Evolutionary conservation across 2,797 vertebrate genomes (phyloP).

Genomic region (Lithobates pipiens): DNA sequence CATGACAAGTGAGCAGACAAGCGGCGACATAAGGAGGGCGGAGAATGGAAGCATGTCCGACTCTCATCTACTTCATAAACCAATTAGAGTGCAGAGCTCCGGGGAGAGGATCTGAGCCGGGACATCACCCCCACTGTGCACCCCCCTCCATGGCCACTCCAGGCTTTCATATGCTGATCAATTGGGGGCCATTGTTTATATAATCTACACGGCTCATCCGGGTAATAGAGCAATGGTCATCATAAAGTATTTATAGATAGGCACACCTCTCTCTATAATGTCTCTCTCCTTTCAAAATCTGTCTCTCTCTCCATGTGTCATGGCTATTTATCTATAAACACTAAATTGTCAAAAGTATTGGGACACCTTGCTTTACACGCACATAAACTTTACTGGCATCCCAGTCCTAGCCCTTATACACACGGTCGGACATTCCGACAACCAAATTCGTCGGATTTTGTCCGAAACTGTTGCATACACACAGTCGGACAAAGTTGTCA

Average conservation of each 20-base stretch:
- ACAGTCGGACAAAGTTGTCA: no score
- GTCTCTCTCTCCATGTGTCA: no score
- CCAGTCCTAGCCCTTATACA: no score
- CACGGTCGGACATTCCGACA: no score
- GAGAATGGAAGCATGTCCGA: background rate
- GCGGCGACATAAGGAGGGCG: slow-evolving; percentile 18
- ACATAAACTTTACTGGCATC: no score
- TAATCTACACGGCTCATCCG: background rate
- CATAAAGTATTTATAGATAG: background rate
- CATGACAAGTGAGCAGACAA: slow-evolving; percentile 27
- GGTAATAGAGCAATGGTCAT: background rate
- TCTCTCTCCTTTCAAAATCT: no score
- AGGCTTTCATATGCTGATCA: background rate
- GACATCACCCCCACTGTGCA: background rate
- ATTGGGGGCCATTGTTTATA: background rate
- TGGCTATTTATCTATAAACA: no score
- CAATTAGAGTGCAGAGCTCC: background rate
- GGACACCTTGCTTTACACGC: no score
- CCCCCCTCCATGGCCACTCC: background rate
- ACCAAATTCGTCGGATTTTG: no score
- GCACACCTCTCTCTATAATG: no score
- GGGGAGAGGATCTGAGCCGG: background rate
- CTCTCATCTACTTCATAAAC: background rate
- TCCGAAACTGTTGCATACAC: no score
- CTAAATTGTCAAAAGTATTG: no score